Evolutionary conservation across 2,888 invertebrate genomes (phyloP).

Genomic region (Doris montereyensis): DNA sequence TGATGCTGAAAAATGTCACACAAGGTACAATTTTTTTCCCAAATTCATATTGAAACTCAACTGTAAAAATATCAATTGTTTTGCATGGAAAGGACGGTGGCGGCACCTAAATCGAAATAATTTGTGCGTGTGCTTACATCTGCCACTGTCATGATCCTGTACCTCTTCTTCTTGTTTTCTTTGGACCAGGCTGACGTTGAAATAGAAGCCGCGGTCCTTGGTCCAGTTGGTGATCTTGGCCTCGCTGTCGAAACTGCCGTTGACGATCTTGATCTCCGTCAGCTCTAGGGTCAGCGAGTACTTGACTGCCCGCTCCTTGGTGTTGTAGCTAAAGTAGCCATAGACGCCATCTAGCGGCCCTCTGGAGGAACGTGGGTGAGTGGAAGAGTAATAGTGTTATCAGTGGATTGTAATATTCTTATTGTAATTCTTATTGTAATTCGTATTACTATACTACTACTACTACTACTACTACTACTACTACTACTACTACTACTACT

Average conservation of each 20-base stretch:
- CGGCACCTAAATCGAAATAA: too few species aligned
- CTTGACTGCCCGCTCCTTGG: slow-evolving; percentile 76
- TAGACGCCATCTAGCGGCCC: slow-evolving; percentile 54
- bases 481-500: neutral
- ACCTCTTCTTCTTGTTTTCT: slow-evolving; percentile 75
- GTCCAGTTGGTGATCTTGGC: slow-evolving; percentile 78
- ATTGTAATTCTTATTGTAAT: too few species aligned
- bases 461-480: neutral
- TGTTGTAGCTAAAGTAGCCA: slow-evolving; percentile 45
- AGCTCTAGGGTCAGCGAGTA: slow-evolving; percentile 51
- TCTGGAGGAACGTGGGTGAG: too few species aligned
- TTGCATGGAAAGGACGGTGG: too few species aligned
- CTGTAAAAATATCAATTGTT: too few species aligned
- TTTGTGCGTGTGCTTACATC: too few species aligned
- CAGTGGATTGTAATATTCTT: too few species aligned
- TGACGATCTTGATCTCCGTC: slow-evolving; percentile 42
- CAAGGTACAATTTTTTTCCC: too few species aligned
- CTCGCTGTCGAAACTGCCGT: slow-evolving; percentile 71
- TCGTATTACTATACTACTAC: too few species aligned
- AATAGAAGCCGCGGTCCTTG: slow-evolving; percentile 83
- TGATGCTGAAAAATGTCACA: too few species aligned
- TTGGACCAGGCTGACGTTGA: slow-evolving; percentile 75
- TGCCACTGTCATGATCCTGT: slow-evolving; percentile 85
- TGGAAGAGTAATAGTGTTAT: too few species aligned
- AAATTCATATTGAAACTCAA: too few species aligned